These are phyloP conservation scores for Characodon lateralis DNA, from an alignment of 2,797 vertebrate genomes.

Conservation along the genomic window DNA sequence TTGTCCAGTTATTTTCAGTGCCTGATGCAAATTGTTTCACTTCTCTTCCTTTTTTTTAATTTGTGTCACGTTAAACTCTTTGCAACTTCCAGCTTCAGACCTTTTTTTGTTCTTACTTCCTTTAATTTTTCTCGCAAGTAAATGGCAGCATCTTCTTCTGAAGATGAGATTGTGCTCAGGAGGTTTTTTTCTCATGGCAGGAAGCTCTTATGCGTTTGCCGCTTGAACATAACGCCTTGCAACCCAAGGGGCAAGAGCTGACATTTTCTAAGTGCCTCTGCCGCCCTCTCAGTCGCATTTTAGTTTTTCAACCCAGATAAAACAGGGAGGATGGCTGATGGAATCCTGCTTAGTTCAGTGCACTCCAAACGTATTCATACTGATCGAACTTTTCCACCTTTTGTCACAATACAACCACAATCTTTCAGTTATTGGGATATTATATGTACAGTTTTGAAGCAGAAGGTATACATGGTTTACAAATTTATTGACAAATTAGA, in stretches of 20 bases:
- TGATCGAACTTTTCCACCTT: neutral
- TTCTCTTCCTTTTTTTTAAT: slow-evolving; percentile 65
- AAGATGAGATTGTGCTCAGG: slow-evolving; percentile 31
- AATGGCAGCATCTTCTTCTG: slow-evolving; percentile 41
- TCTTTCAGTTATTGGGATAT: neutral
- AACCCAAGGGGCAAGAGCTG: slow-evolving; percentile 65
- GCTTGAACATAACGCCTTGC: slow-evolving; percentile 42
- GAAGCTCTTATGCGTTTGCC: slow-evolving; percentile 58
- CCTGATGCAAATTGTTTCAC: slow-evolving; percentile 83
- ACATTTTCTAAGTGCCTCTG: slow-evolving; percentile 80
- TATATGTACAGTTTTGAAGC: neutral
- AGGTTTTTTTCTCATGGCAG: slow-evolving; percentile 43
- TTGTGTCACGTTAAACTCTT: slow-evolving; percentile 81
- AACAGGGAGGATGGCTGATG: slow-evolving; percentile 8
- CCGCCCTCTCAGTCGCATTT: slow-evolving; percentile 47
- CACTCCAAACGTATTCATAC: neutral
- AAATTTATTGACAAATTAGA: neutral
- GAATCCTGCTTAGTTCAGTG: slow-evolving; percentile 24
- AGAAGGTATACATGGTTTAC: neutral
- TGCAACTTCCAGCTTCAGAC: slow-evolving; percentile 73
- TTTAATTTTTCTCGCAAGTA: slow-evolving; percentile 26
- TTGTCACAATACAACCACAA: neutral
- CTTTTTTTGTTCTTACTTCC: neutral
- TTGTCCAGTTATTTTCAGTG: slow-evolving; percentile 81
- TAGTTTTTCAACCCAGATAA: slow-evolving; percentile 46